Conservation (phyloP, 2,888 invertebrate genomes). For the Trichogramma evanescens region DNA sequence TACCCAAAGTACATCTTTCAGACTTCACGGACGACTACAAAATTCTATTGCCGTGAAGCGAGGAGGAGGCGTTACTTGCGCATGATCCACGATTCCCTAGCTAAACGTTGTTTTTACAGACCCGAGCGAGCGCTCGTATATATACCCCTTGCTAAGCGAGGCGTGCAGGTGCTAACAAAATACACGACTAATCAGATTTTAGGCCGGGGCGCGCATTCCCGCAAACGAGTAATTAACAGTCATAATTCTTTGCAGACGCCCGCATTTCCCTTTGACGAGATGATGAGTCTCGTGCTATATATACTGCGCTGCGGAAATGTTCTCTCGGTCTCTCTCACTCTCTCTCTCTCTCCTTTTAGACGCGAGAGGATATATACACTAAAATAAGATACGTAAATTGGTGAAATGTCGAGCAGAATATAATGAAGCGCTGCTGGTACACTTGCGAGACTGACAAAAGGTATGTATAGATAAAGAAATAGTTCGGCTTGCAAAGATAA, state of each 20-base stretch:
- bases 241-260: constrained; percentile 32
- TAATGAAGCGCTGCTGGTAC: too few relatives aligned
- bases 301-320: not conserved
- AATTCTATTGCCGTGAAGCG: too few relatives aligned
- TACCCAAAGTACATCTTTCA: too few relatives aligned
- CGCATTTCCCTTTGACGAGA: constrained; percentile 15
- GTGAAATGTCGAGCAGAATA: too few relatives aligned
- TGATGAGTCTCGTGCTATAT: not conserved
- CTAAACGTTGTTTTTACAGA: constrained; percentile 23
- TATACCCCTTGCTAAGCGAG: not conserved
- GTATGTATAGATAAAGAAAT: too few relatives aligned
- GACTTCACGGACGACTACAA: too few relatives aligned
- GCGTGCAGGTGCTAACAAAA: constrained; percentile 35
- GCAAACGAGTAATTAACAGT: constrained; percentile 38
- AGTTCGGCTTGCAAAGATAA: too few relatives aligned
- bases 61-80: too few relatives aligned
- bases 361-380: too few relatives aligned
- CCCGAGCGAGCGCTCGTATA: not conserved
- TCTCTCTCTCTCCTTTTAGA: not conserved
- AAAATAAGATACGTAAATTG: too few relatives aligned
- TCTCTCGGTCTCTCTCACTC: not conserved
- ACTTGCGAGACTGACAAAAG: too few relatives aligned
- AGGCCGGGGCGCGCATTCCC: constrained; percentile 23
- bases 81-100: too few relatives aligned
- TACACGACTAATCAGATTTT: constrained; percentile 31